A percentile compares a stretch with the other conserved stretches of the same genome.
phyloP scores from a whole-genome alignment of 1,140 invertebrate genomes.

The Drosophila subobscura region DNA sequence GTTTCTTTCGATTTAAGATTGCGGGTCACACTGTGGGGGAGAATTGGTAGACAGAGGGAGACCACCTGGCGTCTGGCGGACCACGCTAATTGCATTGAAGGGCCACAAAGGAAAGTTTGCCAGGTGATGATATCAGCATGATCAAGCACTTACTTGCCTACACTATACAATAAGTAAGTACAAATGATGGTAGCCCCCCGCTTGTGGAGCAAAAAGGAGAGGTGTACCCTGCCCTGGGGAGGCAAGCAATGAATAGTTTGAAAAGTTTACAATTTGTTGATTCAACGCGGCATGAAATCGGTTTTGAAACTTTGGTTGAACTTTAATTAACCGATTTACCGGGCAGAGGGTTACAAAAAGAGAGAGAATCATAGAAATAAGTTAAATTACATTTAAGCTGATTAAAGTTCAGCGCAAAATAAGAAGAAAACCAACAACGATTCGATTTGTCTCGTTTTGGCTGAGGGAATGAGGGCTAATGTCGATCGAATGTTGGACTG shows the following conservation, averaged over 20 bases:
- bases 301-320: constrained; percentile 76
- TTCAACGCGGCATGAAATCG: constrained; percentile 81
- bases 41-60: constrained; percentile 27
- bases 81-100: constrained; percentile 74
- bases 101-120: constrained; percentile 66
- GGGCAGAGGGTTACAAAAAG: constrained; percentile 13
- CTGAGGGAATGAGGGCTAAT: constrained; percentile 7
- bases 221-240: no score
- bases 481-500: constrained; percentile 36
- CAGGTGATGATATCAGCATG: constrained; percentile 82
- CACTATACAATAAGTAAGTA: constrained; percentile 56
- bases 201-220: neutral
- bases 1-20: constrained; percentile 66
- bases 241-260: constrained; percentile 8
- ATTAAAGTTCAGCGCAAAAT: constrained; percentile 60
- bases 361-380: constrained; percentile 45
- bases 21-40: constrained; percentile 9
- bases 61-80: constrained; percentile 73
- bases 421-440: constrained; percentile 8
- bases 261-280: constrained; percentile 79
- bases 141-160: constrained; percentile 65
- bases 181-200: constrained; percentile 59
- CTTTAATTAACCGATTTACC: constrained; percentile 79
- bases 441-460: constrained; percentile 68
- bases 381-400: constrained; percentile 77